Conservation (phyloP, 2,797 vertebrate species). For the Tarsius wallacei region DNA sequence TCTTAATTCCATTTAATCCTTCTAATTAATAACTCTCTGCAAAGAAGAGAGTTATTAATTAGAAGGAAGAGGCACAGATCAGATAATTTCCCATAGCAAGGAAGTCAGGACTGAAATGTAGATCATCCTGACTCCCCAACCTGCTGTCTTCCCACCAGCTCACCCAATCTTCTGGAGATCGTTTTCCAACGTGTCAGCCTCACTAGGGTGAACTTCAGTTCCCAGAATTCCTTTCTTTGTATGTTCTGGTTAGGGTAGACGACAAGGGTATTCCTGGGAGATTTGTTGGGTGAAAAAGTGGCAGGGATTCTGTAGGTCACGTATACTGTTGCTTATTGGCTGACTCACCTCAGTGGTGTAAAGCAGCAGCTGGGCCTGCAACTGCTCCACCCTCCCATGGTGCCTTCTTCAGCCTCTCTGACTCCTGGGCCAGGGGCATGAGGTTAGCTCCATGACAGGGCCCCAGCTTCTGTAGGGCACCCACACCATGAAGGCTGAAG, state of each 20-base stretch:
- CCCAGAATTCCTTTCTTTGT: not conserved
- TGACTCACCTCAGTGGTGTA: accelerated
- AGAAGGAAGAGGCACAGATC: not conserved
- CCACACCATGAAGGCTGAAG: not conserved
- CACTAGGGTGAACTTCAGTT: not conserved
- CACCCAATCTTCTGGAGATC: not conserved
- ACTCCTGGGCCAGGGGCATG: not conserved
- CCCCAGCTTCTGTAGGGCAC: not conserved
- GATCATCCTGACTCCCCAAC: not conserved
- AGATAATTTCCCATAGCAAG: not conserved
- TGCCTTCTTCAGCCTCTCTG: not conserved
- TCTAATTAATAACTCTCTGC: not conserved
- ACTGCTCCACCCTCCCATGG: not conserved
- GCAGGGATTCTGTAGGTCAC: accelerated
- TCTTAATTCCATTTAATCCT: not conserved
- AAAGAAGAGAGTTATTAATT: no score
- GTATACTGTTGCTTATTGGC: accelerated
- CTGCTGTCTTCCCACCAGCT: not conserved
- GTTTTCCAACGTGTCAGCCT: not conserved
- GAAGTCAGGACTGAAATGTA: not conserved
- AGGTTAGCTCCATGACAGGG: not conserved
- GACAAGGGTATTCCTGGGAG: not conserved
- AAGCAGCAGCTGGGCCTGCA: not conserved
- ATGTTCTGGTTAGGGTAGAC: no score
- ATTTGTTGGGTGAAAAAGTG: not conserved